Percentiles rank a stretch among this genome's conserved stretches.
These are phyloP conservation scores for Allobates femoralis DNA, from an alignment of 2,797 vertebrate species.

Conservation along the genomic window DNA sequence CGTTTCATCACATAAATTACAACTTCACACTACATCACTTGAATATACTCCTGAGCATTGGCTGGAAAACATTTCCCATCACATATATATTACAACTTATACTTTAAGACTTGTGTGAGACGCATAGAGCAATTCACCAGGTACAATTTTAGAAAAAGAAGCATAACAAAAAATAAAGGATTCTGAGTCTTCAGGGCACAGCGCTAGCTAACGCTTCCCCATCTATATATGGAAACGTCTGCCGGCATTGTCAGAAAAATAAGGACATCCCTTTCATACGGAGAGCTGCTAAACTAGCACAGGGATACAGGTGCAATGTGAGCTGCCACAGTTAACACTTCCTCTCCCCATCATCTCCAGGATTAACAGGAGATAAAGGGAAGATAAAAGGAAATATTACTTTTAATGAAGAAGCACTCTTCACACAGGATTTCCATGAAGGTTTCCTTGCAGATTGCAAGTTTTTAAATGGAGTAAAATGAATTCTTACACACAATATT, in stretches of 20 bases:
- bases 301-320: slow-evolving; percentile 32
- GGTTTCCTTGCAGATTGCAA: neutral
- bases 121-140: neutral
- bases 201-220: slow-evolving; percentile 43
- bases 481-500: neutral
- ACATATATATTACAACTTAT: neutral
- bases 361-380: neutral
- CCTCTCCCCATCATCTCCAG: neutral
- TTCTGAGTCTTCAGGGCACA: slow-evolving; percentile 35
- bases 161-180: neutral
- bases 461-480: neutral
- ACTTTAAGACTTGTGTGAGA: neutral
- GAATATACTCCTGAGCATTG: neutral
- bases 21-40: neutral
- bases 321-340: slow-evolving; percentile 32
- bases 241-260: slow-evolving; percentile 50
- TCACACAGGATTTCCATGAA: neutral
- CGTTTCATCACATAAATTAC: neutral
- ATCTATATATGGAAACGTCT: slow-evolving; percentile 55
- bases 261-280: slow-evolving; percentile 45
- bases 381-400: neutral
- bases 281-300: slow-evolving; percentile 9
- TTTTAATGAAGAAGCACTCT: neutral
- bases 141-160: neutral
- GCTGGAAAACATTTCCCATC: neutral